Conservation (phyloP, 1,140 invertebrate genomes). For the Triops longicaudatus region DNA sequence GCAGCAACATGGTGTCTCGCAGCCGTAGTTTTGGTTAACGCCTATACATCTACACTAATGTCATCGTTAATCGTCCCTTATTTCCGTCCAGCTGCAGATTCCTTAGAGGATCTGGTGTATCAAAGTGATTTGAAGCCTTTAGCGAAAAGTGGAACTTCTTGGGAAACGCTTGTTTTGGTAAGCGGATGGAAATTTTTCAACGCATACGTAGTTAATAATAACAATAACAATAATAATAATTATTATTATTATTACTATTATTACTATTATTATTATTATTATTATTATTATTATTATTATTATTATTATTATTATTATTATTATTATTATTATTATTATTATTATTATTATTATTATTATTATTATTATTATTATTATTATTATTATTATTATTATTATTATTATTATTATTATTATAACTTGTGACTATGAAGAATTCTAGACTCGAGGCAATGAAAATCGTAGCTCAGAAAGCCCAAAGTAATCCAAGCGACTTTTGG, state of each 20-base stretch:
- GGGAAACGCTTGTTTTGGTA: not conserved
- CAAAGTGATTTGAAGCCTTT: not conserved
- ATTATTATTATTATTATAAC: no score
- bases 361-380: no score
- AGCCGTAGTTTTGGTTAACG: constrained; percentile 16
- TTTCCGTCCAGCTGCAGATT: not conserved
- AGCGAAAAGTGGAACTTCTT: not conserved
- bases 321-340: no score
- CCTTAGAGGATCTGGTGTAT: constrained; percentile 6
- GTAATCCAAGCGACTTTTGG: not conserved
- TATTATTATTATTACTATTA: no score
- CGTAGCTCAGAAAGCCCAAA: not conserved
- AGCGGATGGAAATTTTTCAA: not conserved
- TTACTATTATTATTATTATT: no score
- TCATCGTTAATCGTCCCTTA: constrained; percentile 20
- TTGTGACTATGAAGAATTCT: not conserved
- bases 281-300: no score
- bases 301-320: no score
- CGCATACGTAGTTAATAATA: no score
- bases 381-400: no score
- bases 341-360: no score
- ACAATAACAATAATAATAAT: no score
- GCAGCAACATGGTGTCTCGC: constrained; percentile 17
- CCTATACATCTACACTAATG: constrained; percentile 18
- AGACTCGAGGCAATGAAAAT: not conserved